Conservation (phyloP, 30 jellyfish, hydroid and myxozoan genomes). For the Pelagia noctiluca region DNA sequence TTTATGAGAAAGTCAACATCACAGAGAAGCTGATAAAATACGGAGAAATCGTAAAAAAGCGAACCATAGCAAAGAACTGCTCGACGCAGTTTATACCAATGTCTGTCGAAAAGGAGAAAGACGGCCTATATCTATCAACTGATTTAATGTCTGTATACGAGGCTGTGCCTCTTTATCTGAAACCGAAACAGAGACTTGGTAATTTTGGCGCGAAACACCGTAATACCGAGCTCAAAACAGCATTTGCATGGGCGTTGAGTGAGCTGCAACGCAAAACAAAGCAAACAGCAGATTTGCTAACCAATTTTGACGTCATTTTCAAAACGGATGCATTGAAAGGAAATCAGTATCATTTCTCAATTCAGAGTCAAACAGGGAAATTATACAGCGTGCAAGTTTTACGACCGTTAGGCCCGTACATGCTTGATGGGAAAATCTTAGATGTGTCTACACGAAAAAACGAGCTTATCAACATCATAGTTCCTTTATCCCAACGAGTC, state of each 20-base stretch:
- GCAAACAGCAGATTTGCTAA: slow-evolving; percentile 18
- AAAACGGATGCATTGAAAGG: slow-evolving; percentile 77
- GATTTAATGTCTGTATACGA: slow-evolving; percentile 65
- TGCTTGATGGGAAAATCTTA: slow-evolving; percentile 40
- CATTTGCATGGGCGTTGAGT: slow-evolving; percentile 62
- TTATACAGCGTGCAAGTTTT: slow-evolving; percentile 55
- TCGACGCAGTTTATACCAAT: slow-evolving; percentile 42
- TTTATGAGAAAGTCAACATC: slow-evolving; percentile 63
- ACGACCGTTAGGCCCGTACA: slow-evolving; percentile 83
- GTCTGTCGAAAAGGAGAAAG: slow-evolving; percentile 51
- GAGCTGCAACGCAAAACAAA: slow-evolving; percentile 46
- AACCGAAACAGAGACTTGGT: slow-evolving; percentile 78
- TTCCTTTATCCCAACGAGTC: slow-evolving; percentile 79
- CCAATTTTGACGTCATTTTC: slow-evolving; percentile 54
- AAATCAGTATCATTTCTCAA: slow-evolving; percentile 57
- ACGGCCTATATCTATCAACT: slow-evolving; percentile 46
- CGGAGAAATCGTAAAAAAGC: slow-evolving; percentile 68
- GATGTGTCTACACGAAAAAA: slow-evolving; percentile 43
- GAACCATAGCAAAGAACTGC: slow-evolving; percentile 68
- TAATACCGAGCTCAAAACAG: slow-evolving; percentile 64
- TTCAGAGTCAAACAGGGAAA: slow-evolving; percentile 43
- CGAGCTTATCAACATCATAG: slow-evolving; percentile 80
- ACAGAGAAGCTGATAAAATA: slow-evolving; percentile 69
- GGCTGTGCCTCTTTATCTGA: slow-evolving; percentile 65
- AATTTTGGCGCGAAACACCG: slow-evolving; percentile 83